A percentile compares a stretch with the other conserved stretches of the same genome.
Evolutionary conservation across 2,113 vertebrate species (phyloP).

Genomic region (Lagopus leucura): DNA sequence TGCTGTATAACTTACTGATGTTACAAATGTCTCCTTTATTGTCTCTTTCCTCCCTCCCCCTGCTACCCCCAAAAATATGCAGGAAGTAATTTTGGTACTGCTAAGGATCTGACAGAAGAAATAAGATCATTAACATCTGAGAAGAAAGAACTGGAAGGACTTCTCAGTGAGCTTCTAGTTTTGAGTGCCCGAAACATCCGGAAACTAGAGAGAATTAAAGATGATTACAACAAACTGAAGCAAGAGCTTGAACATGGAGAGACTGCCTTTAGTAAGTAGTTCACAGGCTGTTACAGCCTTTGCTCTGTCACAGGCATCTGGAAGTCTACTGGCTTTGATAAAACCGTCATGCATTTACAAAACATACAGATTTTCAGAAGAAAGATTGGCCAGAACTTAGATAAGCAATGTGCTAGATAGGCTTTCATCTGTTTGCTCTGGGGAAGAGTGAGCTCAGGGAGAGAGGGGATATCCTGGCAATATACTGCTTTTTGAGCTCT

Average conservation of each 20-base stretch:
- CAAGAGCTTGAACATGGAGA: slow-evolving; percentile 82
- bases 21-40: not conserved
- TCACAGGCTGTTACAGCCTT: not conserved
- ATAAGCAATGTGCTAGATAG: not conserved
- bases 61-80: not conserved
- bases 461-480: not conserved
- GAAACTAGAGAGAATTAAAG: slow-evolving; percentile 82
- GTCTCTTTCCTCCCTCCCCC: not conserved
- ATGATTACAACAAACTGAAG: slow-evolving; percentile 79
- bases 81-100: slow-evolving; percentile 88
- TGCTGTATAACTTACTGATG: not conserved
- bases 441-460: accelerated
- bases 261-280: slow-evolving; percentile 82
- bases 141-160: slow-evolving; percentile 82
- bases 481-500: not conserved
- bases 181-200: slow-evolving; percentile 78
- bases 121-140: slow-evolving; percentile 82
- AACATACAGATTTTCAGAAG: not conserved
- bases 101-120: slow-evolving; percentile 87
- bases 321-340: not conserved
- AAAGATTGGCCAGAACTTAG: not conserved
- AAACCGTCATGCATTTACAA: not conserved
- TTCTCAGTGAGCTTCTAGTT: slow-evolving; percentile 79
- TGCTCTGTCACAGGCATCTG: not conserved
- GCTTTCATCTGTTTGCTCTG: not conserved